phyloP scores from a whole-genome alignment of 1,140 invertebrate genomes.

The Agrypnia vestita region DNA sequence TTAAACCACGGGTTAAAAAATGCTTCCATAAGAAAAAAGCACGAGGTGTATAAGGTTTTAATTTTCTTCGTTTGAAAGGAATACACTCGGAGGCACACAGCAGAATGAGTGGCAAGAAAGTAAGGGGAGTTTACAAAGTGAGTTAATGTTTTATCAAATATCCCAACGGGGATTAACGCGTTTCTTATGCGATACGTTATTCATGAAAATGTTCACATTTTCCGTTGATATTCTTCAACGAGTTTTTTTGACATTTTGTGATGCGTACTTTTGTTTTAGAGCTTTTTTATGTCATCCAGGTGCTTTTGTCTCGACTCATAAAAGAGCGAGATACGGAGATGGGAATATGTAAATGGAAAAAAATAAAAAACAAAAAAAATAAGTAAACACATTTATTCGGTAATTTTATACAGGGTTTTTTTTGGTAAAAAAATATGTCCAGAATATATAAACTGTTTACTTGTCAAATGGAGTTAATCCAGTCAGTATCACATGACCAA shows the following conservation, averaged over 20 bases:
- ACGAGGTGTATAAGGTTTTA: no score
- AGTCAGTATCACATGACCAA: no score
- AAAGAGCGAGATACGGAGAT: constrained; percentile 19
- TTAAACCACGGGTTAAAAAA: background rate
- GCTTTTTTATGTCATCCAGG: constrained; percentile 37
- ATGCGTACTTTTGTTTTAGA: constrained; percentile 29
- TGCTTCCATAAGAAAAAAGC: background rate
- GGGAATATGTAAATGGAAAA: constrained; percentile 24
- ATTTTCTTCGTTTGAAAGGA: no score
- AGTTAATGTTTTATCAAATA: constrained; percentile 39
- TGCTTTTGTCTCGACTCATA: constrained; percentile 33
- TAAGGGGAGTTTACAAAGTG: constrained; percentile 21
- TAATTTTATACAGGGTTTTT: background rate
- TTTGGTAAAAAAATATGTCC: no score
- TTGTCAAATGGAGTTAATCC: no score
- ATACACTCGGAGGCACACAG: background rate
- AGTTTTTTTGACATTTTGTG: constrained; percentile 28
- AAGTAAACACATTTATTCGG: constrained; percentile 27
- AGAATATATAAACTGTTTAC: no score
- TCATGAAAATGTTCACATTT: constrained; percentile 35
- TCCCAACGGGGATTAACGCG: constrained; percentile 23
- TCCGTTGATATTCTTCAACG: constrained; percentile 23
- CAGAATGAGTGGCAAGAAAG: constrained; percentile 13
- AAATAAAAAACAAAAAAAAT: constrained; percentile 11
- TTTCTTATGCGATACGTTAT: constrained; percentile 25